Conservation (phyloP, 2,113 vertebrate genomes). For the Epinephelus fuscoguttatus region DNA sequence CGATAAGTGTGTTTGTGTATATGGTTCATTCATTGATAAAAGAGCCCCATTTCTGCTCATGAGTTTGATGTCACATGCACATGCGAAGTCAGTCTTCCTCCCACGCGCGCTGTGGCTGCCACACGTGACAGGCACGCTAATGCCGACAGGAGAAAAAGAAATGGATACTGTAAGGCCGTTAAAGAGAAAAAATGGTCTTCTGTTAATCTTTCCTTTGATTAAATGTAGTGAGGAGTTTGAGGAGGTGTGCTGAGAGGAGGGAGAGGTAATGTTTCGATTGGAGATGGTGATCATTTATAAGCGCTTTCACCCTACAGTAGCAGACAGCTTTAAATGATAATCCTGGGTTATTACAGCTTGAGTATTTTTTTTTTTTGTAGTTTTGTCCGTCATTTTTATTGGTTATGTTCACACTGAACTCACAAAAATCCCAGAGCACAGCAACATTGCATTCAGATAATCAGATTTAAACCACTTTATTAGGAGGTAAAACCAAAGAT, state of each 20-base stretch:
- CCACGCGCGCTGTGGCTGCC: constrained; percentile 63
- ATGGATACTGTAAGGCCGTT: constrained; percentile 36
- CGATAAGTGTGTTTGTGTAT: constrained; percentile 2
- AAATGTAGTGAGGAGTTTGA: constrained; percentile 62
- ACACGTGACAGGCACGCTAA: constrained; percentile 69
- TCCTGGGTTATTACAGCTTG: constrained; percentile 20
- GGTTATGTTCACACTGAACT: background rate
- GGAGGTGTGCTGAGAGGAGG: constrained; percentile 26
- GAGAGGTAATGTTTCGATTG: constrained; percentile 34
- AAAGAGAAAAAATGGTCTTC: constrained; percentile 26
- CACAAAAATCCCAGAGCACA: background rate
- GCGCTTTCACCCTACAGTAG: constrained; percentile 20
- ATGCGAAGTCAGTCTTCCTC: constrained; percentile 58
- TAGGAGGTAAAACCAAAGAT: background rate
- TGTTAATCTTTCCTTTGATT: constrained; percentile 75
- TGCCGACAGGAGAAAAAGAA: constrained; percentile 37
- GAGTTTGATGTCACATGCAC: constrained; percentile 64
- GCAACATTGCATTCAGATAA: background rate
- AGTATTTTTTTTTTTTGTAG: background rate
- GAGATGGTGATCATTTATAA: constrained; percentile 28
- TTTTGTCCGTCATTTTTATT: constrained; percentile 5
- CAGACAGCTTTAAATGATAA: constrained; percentile 35
- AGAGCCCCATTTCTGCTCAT: constrained; percentile 38
- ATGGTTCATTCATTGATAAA: constrained; percentile 70
- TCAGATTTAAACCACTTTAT: background rate